These are phyloP conservation scores for Diachasmimorpha longicaudata DNA, from an alignment of 1,140 invertebrate genomes.

Conservation along the genomic window DNA sequence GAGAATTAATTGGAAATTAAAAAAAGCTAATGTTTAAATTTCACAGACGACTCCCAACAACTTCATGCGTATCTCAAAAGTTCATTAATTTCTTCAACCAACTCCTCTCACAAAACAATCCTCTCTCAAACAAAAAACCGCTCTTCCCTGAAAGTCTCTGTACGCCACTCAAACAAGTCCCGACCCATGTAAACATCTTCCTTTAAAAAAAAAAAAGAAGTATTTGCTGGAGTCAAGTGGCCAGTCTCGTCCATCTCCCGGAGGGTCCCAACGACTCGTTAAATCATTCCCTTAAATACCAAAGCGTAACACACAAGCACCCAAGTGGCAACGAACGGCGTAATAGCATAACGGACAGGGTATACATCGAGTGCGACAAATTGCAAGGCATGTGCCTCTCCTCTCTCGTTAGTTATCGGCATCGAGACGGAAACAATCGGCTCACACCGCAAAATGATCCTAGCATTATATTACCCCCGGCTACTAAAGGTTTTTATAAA, in stretches of 20 bases:
- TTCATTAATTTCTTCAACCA: too few species aligned
- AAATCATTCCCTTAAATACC: not conserved
- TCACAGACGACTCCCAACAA: too few species aligned
- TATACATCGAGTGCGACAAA: not conserved
- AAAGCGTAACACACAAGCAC: not conserved
- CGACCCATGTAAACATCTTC: too few species aligned
- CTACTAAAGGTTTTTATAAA: too few species aligned
- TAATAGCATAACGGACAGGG: not conserved
- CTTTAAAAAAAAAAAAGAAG: not conserved
- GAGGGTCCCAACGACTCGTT: not conserved
- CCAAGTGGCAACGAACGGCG: not conserved
- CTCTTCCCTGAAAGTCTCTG: too few species aligned
- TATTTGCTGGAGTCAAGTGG: not conserved
- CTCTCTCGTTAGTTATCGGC: slow-evolving; percentile 16
- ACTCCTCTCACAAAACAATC: too few species aligned
- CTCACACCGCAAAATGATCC: not conserved
- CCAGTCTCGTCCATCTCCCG: not conserved
- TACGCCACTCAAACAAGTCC: too few species aligned
- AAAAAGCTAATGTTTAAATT: too few species aligned
- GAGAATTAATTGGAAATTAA: too few species aligned
- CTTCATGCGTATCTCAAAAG: too few species aligned
- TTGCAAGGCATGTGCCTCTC: not conserved
- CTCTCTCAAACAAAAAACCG: too few species aligned
- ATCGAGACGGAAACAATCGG: slow-evolving; percentile 16
- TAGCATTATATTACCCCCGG: not conserved